Percentiles rank a stretch among this genome's conserved stretches.
Evolutionary conservation across 1,140 invertebrate genomes (phyloP).

Genomic region (Tetragnatha versicolor): DNA sequence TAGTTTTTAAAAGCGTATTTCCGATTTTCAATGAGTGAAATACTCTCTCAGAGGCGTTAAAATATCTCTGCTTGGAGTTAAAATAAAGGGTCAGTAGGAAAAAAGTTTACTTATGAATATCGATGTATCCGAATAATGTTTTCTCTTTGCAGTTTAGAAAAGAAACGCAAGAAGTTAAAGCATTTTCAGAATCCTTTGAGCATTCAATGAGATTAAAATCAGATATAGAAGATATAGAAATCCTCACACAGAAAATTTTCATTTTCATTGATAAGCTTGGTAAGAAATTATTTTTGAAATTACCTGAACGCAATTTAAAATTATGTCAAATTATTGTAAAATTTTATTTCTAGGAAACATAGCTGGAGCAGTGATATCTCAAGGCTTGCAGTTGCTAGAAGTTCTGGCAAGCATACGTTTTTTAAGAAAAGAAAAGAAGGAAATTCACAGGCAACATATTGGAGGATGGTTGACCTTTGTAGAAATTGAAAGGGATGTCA

Average conservation of each 20-base stretch:
- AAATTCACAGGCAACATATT: conserved; percentile 30
- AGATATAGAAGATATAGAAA: conserved; percentile 6
- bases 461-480: conserved; percentile 35
- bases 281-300: not conserved
- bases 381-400: not conserved
- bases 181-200: not conserved
- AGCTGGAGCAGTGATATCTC: not conserved
- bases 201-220: not conserved
- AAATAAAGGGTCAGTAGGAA: no score
- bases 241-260: not conserved
- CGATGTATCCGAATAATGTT: no score
- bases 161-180: conserved; percentile 2
- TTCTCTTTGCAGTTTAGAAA: conserved; percentile 10
- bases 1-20: no score
- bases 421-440: not conserved
- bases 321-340: not conserved
- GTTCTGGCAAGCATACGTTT: not conserved
- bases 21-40: no score
- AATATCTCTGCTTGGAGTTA: no score
- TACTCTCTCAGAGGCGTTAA: no score
- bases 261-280: not conserved
- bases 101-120: no score
- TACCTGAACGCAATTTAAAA: not conserved
- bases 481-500: conserved; percentile 33
- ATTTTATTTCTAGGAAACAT: conserved; percentile 9